Percentiles rank a stretch among this genome's conserved stretches.
These are phyloP conservation scores for Acipenser transmontanus DNA, from an alignment of 2,797 vertebrate genomes.

Conservation along the genomic window DNA sequence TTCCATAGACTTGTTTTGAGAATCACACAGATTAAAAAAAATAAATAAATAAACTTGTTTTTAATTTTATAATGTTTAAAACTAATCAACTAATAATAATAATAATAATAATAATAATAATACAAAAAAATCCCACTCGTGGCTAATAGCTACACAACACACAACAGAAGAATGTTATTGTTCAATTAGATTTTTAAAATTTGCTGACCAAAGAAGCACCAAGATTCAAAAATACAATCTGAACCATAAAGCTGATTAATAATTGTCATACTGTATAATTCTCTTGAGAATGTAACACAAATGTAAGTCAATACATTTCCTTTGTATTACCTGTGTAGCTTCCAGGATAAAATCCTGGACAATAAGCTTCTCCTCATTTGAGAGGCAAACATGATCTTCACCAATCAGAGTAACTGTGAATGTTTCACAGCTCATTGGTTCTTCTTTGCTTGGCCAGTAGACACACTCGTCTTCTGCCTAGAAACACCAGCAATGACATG, in stretches of 20 bases:
- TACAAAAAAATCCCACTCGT: too few species aligned
- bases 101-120: neutral
- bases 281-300: neutral
- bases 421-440: constrained; percentile 74
- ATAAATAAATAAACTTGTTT: neutral
- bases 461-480: constrained; percentile 70
- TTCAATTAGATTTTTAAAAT: neutral
- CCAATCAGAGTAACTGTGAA: constrained; percentile 81
- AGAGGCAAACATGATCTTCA: constrained; percentile 76
- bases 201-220: neutral
- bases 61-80: neutral
- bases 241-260: too few species aligned
- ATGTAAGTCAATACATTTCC: neutral
- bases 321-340: constrained; percentile 73
- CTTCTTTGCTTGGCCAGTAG: constrained; percentile 81
- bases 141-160: too few species aligned
- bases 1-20: too few species aligned
- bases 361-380: constrained; percentile 83
- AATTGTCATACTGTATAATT: too few species aligned
- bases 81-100: neutral
- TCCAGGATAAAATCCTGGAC: constrained; percentile 85
- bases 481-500: constrained; percentile 19
- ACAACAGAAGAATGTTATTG: too few species aligned
- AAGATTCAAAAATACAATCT: too few species aligned
- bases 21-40: too few species aligned